phyloP scores from a whole-genome alignment of 2,888 invertebrate genomes.

The Chesias legatella region DNA sequence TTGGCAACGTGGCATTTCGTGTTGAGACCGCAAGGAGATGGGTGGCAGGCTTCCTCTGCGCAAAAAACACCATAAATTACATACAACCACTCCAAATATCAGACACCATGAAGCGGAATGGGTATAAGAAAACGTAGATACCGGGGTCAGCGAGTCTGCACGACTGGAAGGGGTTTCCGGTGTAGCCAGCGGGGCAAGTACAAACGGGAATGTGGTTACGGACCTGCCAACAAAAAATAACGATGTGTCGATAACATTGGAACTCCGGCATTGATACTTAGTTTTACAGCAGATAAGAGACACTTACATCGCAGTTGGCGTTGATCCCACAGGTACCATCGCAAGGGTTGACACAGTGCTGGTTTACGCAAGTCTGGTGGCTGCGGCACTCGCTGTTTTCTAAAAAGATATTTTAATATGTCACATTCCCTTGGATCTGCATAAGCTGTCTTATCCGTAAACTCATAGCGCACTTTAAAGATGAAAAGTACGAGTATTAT shows the following conservation, averaged over 20 bases:
- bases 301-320: slow-evolving; percentile 86
- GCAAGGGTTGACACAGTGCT: slow-evolving; percentile 90
- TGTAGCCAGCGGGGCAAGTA: slow-evolving; percentile 87
- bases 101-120: no score
- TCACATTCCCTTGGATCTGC: no score
- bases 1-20: slow-evolving; percentile 90
- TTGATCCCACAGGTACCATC: slow-evolving; percentile 87
- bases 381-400: slow-evolving; percentile 88
- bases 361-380: slow-evolving; percentile 86
- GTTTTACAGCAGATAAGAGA: background rate
- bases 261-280: background rate
- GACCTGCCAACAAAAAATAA: slow-evolving; percentile 51
- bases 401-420: slow-evolving; percentile 28
- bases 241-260: background rate
- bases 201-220: slow-evolving; percentile 89
- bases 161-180: slow-evolving; percentile 87
- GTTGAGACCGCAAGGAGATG: slow-evolving; percentile 90
- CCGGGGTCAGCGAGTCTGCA: slow-evolving; percentile 89
- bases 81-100: no score
- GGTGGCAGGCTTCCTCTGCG: slow-evolving; percentile 90
- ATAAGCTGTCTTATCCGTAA: no score
- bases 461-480: no score
- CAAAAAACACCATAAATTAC: slow-evolving; percentile 16
- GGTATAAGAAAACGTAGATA: slow-evolving; percentile 39
- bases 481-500: no score